Evolutionary conservation across 1,140 invertebrate species (phyloP).

Genomic region (Drosophila littoralis): DNA sequence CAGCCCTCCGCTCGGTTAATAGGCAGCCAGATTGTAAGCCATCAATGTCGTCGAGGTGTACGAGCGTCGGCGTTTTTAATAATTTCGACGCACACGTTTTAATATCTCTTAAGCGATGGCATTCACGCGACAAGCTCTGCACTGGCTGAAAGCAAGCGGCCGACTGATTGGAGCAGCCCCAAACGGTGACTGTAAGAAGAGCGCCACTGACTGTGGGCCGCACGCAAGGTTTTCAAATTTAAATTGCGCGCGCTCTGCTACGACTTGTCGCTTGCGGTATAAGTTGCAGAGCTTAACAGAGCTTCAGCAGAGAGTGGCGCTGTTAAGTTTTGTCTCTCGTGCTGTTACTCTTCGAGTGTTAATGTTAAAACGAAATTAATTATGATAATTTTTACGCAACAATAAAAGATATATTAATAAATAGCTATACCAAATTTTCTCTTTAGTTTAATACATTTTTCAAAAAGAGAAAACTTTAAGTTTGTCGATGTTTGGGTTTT

Average conservation of each 20-base stretch:
- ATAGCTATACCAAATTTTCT: neutral
- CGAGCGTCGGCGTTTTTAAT: slow-evolving; percentile 47
- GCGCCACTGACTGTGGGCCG: slow-evolving; percentile 14
- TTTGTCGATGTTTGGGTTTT: no score
- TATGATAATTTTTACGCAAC: slow-evolving; percentile 4
- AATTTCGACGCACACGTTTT: slow-evolving; percentile 52
- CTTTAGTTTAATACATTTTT: neutral
- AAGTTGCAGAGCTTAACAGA: slow-evolving; percentile 6
- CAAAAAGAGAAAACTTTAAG: neutral
- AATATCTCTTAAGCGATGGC: slow-evolving; percentile 34
- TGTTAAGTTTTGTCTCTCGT: neutral
- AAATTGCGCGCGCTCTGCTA: slow-evolving; percentile 38
- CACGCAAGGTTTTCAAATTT: slow-evolving; percentile 15
- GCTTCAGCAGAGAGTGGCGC: neutral
- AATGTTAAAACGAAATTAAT: slow-evolving; percentile 5
- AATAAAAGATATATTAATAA: neutral
- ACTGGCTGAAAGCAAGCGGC: slow-evolving; percentile 54
- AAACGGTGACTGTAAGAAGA: slow-evolving; percentile 6
- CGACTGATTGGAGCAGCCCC: slow-evolving; percentile 51
- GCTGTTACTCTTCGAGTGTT: slow-evolving; percentile 9
- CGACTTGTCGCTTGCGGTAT: slow-evolving; percentile 3
- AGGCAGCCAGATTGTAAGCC: slow-evolving; percentile 43
- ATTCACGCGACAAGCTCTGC: slow-evolving; percentile 60
- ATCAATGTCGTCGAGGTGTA: slow-evolving; percentile 44
- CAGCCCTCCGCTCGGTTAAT: slow-evolving; percentile 28